Percentiles rank a stretch among this genome's conserved stretches.
Evolutionary conservation across 2,797 vertebrate species (phyloP).

Genomic region (Falco cherrug): DNA sequence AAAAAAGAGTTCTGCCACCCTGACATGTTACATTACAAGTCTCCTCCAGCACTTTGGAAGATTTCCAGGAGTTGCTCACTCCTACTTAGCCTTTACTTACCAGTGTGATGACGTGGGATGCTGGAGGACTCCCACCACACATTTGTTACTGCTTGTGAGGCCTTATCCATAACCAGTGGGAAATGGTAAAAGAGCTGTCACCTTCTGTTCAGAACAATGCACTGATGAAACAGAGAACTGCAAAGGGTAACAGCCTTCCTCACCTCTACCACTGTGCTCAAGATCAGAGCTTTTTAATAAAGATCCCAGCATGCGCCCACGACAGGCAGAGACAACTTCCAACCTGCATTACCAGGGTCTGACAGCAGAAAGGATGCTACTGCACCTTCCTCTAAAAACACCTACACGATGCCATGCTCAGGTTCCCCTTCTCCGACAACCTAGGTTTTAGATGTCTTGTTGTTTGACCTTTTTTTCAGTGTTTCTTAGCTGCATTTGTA

Average conservation of each 20-base stretch:
- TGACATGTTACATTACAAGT: fast-evolving
- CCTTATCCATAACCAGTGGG: not conserved
- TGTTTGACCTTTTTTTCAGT: not conserved
- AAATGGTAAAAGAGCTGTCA: not conserved
- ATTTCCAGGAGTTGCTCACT: not conserved
- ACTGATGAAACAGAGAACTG: not conserved
- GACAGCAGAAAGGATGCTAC: not conserved
- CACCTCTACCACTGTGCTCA: not conserved
- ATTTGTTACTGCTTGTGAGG: fast-evolving
- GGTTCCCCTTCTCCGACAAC: not conserved
- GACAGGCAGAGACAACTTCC: not conserved
- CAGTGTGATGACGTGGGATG: fast-evolving
- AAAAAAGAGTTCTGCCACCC: not conserved
- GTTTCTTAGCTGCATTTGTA: not conserved
- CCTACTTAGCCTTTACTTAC: not conserved
- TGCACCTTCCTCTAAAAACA: not conserved
- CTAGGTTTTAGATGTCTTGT: not conserved
- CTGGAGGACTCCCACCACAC: not conserved
- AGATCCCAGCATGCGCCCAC: not conserved
- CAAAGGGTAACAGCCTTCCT: not conserved
- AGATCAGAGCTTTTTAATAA: not conserved
- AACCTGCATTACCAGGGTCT: fast-evolving
- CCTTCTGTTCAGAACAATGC: not conserved
- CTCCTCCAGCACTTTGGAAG: not conserved
- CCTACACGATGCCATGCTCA: fast-evolving